Evolutionary conservation across 2,797 vertebrate species (phyloP), one percentile per base, ranked within the genome.

Genomic region (Dendrocincla tyrannina): DNA sequence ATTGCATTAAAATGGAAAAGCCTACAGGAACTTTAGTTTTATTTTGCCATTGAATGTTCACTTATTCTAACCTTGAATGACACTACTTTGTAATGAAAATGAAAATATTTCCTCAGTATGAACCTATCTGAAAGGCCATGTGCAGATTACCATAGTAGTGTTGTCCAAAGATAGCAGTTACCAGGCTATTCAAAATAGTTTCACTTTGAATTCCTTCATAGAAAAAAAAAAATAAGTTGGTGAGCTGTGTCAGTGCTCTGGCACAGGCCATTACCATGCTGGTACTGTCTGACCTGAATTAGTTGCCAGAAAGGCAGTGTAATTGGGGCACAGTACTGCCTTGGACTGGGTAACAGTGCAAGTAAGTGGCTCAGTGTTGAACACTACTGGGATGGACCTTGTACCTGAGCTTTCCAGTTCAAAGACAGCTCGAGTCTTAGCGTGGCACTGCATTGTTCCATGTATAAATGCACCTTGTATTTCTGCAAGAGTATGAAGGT

Each of bases 401-500:
- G 23, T 25, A 52, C 28, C 47, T 63, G 67, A 82, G 30, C 77
- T 46, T 4, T 68, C 37, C 10, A 19, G 7, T 52, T 91, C 62
- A 46, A 32, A 49, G 41, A 7, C 2, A 53, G 32, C 20, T 59
- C 2, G 1, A 46, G 33, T 47, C 55, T 79, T 15, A 68, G 23
- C 32, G 3, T 17, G 49, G 7, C 13, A 4, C 23, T 33, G 4
- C 17, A 3, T 32, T n/a, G 44, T 72, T 85, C 46, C 55, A 2
- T 30, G 16, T 44, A 41, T 39, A 37, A 63, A n/a, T 30, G 13
- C n/a, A 46, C 28, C 28, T 77, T 0, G 0, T 39, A 3, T 66
- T 75, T 76, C 32, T 80, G 49, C 42, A 20, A 17, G 59, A 69
- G 4, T 24, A 5, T 64, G 18, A 39, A 37, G 24, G 47, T 12